A percentile compares a stretch with the other conserved stretches of the same genome.
These are phyloP conservation scores for Brachyhypopomus occidentalis DNA, from an alignment of 2,113 vertebrate genomes.

Conservation along the genomic window DNA sequence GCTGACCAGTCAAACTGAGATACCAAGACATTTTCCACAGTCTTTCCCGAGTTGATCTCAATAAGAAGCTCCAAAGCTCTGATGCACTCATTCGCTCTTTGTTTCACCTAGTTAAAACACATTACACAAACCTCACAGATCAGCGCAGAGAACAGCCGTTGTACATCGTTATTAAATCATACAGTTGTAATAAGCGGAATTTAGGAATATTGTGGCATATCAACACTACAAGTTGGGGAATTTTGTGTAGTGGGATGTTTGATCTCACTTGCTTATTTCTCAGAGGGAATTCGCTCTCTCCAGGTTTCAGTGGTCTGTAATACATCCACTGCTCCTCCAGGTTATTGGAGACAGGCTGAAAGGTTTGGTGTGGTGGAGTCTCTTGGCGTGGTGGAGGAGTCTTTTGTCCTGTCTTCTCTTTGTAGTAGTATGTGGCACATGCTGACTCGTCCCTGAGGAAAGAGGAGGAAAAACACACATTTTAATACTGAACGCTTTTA, in stretches of 20 bases:
- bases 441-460: conserved; percentile 85
- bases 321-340: conserved; percentile 85
- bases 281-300: conserved; percentile 76
- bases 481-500: neutral
- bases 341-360: conserved; percentile 31
- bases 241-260: neutral
- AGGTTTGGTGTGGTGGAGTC: conserved; percentile 25
- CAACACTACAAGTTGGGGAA: too few relatives aligned
- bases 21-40: conserved; percentile 76
- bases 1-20: conserved; percentile 79
- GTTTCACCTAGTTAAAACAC: conserved; percentile 77
- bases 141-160: too few relatives aligned
- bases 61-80: conserved; percentile 81
- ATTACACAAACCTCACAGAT: neutral
- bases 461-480: neutral
- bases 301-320: conserved; percentile 71
- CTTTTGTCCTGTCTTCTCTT: conserved; percentile 66
- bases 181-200: neutral
- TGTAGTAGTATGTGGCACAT: conserved; percentile 85
- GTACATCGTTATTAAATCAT: neutral
- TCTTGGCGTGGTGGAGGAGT: conserved; percentile 45
- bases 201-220: too few relatives aligned
- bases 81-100: conserved; percentile 86
- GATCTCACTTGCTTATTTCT: conserved; percentile 84
- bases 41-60: conserved; percentile 78